Evolutionary conservation across 37 sponge, comb jelly and placozoan species (phyloP).

Genomic region (Aphrocallistes beatrix): DNA sequence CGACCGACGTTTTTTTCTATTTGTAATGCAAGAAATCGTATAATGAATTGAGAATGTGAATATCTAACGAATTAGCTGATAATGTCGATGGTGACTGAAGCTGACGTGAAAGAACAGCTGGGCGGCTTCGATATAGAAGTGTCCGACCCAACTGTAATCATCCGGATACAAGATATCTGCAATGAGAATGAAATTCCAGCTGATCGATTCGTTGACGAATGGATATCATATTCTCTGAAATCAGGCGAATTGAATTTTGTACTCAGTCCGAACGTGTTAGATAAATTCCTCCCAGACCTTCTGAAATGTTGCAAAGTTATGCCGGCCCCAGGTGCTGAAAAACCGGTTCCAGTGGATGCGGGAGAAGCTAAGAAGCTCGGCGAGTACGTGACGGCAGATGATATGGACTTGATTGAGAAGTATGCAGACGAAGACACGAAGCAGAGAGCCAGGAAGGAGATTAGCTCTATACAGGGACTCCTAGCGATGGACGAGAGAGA

Average conservation of each 20-base stretch:
- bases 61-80: no score
- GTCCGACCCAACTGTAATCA: background rate
- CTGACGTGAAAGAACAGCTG: background rate
- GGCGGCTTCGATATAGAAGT: background rate
- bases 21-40: no score
- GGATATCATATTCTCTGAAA: background rate
- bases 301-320: background rate
- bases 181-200: background rate
- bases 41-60: no score
- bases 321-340: background rate
- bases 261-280: background rate
- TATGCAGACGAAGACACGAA: constrained; percentile 1
- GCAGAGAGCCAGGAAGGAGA: background rate
- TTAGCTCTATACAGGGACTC: background rate
- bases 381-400: background rate
- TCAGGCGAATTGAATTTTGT: background rate
- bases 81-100: background rate
- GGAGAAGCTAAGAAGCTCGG: background rate
- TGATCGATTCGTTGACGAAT: background rate
- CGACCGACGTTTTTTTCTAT: no score
- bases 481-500: constrained; percentile 10
- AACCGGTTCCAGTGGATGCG: background rate
- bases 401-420: background rate
- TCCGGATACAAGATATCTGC: background rate
- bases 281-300: background rate